A percentile compares a stretch with the other conserved stretches of the same genome.
These are phyloP conservation scores for Enteromius fasciolatus DNA, from an alignment of 2,797 vertebrate genomes.

Conservation along the genomic window DNA sequence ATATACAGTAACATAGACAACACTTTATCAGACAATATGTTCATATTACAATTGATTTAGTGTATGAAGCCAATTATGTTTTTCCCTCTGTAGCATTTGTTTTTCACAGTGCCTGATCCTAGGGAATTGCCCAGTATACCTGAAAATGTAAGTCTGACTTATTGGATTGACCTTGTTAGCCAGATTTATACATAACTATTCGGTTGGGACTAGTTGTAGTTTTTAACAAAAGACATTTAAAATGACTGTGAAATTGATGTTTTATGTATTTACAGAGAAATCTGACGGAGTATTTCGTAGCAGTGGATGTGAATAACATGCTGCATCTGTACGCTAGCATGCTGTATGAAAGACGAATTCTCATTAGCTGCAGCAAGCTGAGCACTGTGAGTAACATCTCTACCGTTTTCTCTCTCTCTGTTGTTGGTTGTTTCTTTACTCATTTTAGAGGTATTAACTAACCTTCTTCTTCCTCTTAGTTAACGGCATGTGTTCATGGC, in stretches of 20 bases:
- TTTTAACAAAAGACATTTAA: neutral
- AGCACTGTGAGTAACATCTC: slow-evolving; percentile 90
- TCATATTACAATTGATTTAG: neutral
- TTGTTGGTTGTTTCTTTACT: neutral
- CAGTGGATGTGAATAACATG: slow-evolving; percentile 99
- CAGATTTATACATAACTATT: neutral
- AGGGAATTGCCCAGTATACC: slow-evolving; percentile 95
- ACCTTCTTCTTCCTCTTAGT: slow-evolving; percentile 69
- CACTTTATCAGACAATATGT: neutral
- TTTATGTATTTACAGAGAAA: slow-evolving; percentile 86
- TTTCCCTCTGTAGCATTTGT: slow-evolving; percentile 84
- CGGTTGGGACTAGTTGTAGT: neutral
- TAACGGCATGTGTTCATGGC: slow-evolving; percentile 98
- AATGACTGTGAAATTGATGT: neutral
- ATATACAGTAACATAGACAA: slow-evolving; percentile 56
- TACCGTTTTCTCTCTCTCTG: neutral
- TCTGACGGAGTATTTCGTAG: slow-evolving; percentile 97
- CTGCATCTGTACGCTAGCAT: slow-evolving; percentile 97
- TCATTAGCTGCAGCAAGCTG: slow-evolving; percentile 96
- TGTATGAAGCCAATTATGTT: neutral
- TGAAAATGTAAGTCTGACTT: slow-evolving; percentile 90
- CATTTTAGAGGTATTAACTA: neutral
- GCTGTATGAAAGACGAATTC: slow-evolving; percentile 94
- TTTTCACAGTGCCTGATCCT: slow-evolving; percentile 93
- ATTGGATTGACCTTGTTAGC: neutral